Percentiles rank a stretch among this genome's conserved stretches.
These are phyloP conservation scores for Corythornis cristatus DNA, from an alignment of 2,113 vertebrate genomes.

Conservation along the genomic window DNA sequence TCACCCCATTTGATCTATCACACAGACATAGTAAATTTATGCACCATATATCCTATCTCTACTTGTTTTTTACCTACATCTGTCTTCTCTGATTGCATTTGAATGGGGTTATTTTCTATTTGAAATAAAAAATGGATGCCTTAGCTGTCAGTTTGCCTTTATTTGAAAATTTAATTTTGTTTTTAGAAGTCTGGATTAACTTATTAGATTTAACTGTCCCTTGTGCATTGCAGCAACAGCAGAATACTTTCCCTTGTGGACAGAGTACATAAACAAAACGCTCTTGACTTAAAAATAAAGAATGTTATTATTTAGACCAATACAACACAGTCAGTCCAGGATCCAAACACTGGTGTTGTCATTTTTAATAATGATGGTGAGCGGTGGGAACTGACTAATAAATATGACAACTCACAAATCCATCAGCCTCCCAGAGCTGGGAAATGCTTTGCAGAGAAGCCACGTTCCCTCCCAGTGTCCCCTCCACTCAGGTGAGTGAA, in stretches of 20 bases:
- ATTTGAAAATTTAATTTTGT: slow-evolving; percentile 83
- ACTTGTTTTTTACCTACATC: slow-evolving; percentile 73
- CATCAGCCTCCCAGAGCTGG: background rate
- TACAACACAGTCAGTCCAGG: background rate
- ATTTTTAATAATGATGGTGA: slow-evolving; percentile 7
- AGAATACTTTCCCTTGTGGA: slow-evolving; percentile 28
- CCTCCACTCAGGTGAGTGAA: background rate
- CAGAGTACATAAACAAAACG: slow-evolving; percentile 53
- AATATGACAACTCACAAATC: slow-evolving; percentile 11
- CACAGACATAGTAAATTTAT: slow-evolving; percentile 37
- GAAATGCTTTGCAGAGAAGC: background rate
- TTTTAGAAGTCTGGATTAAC: slow-evolving; percentile 77
- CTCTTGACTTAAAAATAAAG: background rate
- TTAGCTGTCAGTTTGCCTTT: slow-evolving; percentile 76
- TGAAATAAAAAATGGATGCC: slow-evolving; percentile 83
- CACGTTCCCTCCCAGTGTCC: background rate
- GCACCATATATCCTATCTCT: slow-evolving; percentile 35
- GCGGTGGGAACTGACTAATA: background rate
- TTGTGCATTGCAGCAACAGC: slow-evolving; percentile 35
- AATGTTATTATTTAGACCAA: background rate
- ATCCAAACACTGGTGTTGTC: background rate
- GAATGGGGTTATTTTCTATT: slow-evolving; percentile 75
- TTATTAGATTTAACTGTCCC: slow-evolving; percentile 78
- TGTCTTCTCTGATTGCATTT: slow-evolving; percentile 77
- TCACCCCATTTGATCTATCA: slow-evolving; percentile 66